phyloP scores from a whole-genome alignment of 2,797 vertebrate species.

The Petrocephalus sullivani region DNA sequence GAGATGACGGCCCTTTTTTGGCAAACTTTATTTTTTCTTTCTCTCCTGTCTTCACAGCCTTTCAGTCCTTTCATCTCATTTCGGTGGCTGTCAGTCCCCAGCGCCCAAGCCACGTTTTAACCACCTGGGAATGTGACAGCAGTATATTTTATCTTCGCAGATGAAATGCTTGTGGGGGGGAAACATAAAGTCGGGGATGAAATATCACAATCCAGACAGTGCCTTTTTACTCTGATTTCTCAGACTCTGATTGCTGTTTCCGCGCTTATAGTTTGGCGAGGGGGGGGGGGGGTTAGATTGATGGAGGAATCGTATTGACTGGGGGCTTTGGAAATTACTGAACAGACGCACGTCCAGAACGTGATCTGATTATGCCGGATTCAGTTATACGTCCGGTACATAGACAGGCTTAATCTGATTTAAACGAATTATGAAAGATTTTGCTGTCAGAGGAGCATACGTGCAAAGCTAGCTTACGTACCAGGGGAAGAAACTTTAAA shows the following conservation, averaged over 20 bases:
- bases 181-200: constrained; percentile 6
- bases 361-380: constrained; percentile 16
- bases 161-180: not conserved
- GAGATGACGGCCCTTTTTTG: not conserved
- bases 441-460: constrained; percentile 12
- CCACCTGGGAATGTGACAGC: constrained; percentile 11
- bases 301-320: not conserved
- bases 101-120: not conserved
- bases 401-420: constrained; percentile 24
- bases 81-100: not conserved
- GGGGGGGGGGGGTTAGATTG: not conserved
- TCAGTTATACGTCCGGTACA: constrained; percentile 5
- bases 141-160: constrained; percentile 8
- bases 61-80: not conserved
- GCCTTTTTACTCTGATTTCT: not conserved
- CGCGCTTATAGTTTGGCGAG: not conserved
- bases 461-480: not conserved
- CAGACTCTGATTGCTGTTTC: not conserved
- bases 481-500: constrained; percentile 7
- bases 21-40: not conserved
- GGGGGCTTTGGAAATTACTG: not conserved
- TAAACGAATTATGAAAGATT: constrained; percentile 1
- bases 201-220: not conserved
- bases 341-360: not conserved
- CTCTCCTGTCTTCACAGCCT: not conserved